These are phyloP conservation scores for Mimas tiliae DNA, from an alignment of 2,888 invertebrate genomes.

Conservation along the genomic window DNA sequence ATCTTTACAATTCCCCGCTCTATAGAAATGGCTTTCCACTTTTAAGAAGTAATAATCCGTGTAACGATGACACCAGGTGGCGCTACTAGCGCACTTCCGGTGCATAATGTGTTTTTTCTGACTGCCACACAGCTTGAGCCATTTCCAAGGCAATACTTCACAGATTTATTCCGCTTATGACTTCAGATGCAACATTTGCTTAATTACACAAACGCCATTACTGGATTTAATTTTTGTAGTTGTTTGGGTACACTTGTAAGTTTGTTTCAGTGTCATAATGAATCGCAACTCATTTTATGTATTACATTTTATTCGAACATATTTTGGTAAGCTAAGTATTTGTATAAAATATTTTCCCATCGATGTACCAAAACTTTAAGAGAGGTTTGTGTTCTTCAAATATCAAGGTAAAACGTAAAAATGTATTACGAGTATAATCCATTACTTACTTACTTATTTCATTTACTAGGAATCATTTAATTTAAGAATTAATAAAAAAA, in stretches of 20 bases:
- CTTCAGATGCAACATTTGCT: constrained; percentile 21
- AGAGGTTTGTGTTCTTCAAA: too few species aligned
- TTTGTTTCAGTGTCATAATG: neutral
- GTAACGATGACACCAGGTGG: constrained; percentile 74
- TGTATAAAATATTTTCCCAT: too few species aligned
- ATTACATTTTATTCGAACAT: too few species aligned
- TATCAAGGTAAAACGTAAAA: too few species aligned
- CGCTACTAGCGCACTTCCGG: constrained; percentile 53
- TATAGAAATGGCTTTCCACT: constrained; percentile 1
- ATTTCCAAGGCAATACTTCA: constrained; percentile 40
- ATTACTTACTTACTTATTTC: too few species aligned
- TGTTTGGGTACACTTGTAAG: too few species aligned
- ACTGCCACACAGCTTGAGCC: constrained; percentile 27
- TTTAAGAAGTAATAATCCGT: constrained; percentile 63
- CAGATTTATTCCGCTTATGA: constrained; percentile 37
- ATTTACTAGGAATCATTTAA: neutral
- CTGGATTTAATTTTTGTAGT: neutral
- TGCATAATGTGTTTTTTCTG: constrained; percentile 75
- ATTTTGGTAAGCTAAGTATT: too few species aligned
- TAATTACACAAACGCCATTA: constrained; percentile 18
- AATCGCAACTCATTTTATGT: too few species aligned
- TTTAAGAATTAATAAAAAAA: too few species aligned
- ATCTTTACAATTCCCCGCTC: neutral
- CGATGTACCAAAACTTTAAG: too few species aligned
- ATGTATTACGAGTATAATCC: too few species aligned